These are phyloP conservation scores for Cephalopachus bancanus DNA, from an alignment of 2,797 vertebrate genomes.

Conservation along the genomic window DNA sequence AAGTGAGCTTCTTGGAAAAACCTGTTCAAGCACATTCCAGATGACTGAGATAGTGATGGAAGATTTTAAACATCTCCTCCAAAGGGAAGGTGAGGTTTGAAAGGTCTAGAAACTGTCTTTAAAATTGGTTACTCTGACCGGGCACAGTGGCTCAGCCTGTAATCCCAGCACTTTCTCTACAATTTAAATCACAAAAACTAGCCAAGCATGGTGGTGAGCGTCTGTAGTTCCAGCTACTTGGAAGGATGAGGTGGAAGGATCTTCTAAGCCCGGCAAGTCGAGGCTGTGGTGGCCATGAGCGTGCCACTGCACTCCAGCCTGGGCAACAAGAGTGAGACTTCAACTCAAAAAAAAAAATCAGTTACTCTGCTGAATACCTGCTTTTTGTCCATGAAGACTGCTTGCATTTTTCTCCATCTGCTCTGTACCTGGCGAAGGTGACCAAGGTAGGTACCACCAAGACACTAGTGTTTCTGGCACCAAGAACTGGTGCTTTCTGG, in stretches of 20 bases:
- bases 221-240: no score
- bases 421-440: not conserved
- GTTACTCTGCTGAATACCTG: not conserved
- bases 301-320: no score
- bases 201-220: no score
- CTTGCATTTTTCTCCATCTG: no score
- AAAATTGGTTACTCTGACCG: not conserved
- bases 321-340: no score
- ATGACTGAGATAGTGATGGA: not conserved
- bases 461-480: not conserved
- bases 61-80: not conserved
- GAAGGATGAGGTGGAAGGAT: no score
- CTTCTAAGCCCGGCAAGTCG: no score
- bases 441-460: not conserved
- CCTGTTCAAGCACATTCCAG: not conserved
- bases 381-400: not conserved
- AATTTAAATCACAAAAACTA: no score
- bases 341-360: not conserved
- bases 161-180: no score
- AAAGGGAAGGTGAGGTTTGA: not conserved
- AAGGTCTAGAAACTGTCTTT: not conserved
- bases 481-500: not conserved
- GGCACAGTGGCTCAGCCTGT: no score
- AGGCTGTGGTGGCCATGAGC: no score
- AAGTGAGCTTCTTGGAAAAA: not conserved